Percentiles rank a stretch among this genome's conserved stretches.
These are phyloP conservation scores for Cataglyphis cursor DNA, from an alignment of 2,888 invertebrate species.

Conservation along the genomic window DNA sequence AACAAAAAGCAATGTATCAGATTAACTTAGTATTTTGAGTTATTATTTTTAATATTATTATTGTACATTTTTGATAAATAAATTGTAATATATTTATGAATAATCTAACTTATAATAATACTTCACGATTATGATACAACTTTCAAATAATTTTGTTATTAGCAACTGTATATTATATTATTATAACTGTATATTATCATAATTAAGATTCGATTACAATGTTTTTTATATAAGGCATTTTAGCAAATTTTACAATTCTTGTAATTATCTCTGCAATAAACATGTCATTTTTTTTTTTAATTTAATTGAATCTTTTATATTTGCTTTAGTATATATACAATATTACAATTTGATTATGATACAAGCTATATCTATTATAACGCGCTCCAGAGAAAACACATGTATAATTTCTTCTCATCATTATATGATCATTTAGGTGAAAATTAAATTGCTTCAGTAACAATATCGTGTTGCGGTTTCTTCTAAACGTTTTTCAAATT, in stretches of 20 bases:
- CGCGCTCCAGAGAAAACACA: neutral
- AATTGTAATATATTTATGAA: neutral
- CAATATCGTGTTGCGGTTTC: neutral
- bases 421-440: constrained; percentile 2
- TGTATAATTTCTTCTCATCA: constrained; percentile 16
- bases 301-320: neutral
- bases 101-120: neutral
- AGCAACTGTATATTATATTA: neutral
- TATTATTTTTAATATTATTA: neutral
- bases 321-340: neutral
- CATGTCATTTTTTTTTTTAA: neutral
- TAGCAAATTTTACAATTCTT: neutral
- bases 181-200: neutral
- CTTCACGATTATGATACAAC: neutral
- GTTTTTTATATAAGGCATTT: neutral
- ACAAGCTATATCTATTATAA: constrained; percentile 22
- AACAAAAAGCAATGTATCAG: neutral
- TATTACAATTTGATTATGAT: constrained; percentile 4
- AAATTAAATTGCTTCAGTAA: constrained; percentile 1
- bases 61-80: neutral
- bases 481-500: neutral
- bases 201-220: constrained; percentile 32
- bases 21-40: neutral
- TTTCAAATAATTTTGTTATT: constrained; percentile 7
- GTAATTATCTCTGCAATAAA: constrained; percentile 20